Conservation (phyloP, 2,113 vertebrate species). For the Eclectus roratus region DNA sequence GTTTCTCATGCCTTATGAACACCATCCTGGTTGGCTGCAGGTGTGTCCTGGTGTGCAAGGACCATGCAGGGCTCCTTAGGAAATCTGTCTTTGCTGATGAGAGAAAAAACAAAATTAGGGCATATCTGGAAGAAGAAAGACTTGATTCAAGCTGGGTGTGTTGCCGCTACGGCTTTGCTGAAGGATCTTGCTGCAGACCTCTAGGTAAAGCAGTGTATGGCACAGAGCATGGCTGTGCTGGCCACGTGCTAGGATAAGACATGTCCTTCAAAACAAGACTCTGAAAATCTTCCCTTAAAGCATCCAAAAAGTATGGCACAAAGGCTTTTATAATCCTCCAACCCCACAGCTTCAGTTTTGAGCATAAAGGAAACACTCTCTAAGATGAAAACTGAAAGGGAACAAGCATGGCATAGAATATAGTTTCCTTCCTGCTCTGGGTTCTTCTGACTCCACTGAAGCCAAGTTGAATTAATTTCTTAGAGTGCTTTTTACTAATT, state of each 20-base stretch:
- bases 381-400: not conserved
- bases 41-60: not conserved
- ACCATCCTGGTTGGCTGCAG: not conserved
- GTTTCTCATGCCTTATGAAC: not conserved
- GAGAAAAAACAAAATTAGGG: not conserved
- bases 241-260: fast-evolving
- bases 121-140: no score
- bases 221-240: not conserved
- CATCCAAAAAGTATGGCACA: not conserved
- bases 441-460: not conserved
- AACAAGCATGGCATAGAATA: not conserved
- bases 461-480: conserved; percentile 42
- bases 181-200: not conserved
- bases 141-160: not conserved
- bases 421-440: not conserved
- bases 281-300: not conserved
- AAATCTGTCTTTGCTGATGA: not conserved
- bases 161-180: not conserved
- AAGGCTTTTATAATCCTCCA: not conserved
- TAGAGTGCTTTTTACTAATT: conserved; percentile 60
- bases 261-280: not conserved
- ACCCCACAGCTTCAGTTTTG: not conserved
- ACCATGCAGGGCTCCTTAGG: not conserved
- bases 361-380: not conserved
- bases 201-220: not conserved